Evolutionary conservation across 2,888 invertebrate species (phyloP).

Genomic region (Drosophila neonasuta): DNA sequence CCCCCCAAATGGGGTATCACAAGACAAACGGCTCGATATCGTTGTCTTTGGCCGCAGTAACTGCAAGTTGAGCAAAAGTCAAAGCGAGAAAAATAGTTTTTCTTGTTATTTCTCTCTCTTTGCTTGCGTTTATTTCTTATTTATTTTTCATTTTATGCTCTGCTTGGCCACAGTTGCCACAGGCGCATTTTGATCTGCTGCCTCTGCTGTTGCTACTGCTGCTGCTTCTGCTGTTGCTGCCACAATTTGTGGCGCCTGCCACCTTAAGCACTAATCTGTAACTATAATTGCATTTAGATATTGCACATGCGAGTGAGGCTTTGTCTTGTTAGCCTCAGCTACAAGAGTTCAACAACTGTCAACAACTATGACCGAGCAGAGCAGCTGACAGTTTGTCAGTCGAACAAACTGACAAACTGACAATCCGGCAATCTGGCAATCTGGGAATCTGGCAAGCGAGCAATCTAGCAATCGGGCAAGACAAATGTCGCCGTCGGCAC

Average conservation of each 20-base stretch:
- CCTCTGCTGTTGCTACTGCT: slow-evolving; percentile 12
- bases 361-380: slow-evolving; percentile 31
- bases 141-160: slow-evolving; percentile 76
- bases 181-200: slow-evolving; percentile 63
- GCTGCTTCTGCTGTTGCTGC: slow-evolving; percentile 9
- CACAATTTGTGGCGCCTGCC: slow-evolving; percentile 45
- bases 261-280: slow-evolving; percentile 53
- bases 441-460: slow-evolving; percentile 10
- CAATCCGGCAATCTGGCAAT: slow-evolving; percentile 3
- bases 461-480: slow-evolving; percentile 27
- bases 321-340: slow-evolving; percentile 25
- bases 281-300: slow-evolving; percentile 54
- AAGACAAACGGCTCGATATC: not conserved
- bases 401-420: slow-evolving; percentile 19
- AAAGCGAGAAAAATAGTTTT: not conserved
- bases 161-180: slow-evolving; percentile 64
- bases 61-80: not conserved
- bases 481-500: slow-evolving; percentile 26
- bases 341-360: slow-evolving; percentile 40
- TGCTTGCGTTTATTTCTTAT: slow-evolving; percentile 56
- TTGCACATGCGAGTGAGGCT: slow-evolving; percentile 29
- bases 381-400: slow-evolving; percentile 8
- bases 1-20: not conserved
- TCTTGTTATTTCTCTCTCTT: slow-evolving; percentile 6
- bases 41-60: not conserved